Conservation (phyloP, 2,888 invertebrate genomes). For the Amblyjoppa fuscipennis region DNA sequence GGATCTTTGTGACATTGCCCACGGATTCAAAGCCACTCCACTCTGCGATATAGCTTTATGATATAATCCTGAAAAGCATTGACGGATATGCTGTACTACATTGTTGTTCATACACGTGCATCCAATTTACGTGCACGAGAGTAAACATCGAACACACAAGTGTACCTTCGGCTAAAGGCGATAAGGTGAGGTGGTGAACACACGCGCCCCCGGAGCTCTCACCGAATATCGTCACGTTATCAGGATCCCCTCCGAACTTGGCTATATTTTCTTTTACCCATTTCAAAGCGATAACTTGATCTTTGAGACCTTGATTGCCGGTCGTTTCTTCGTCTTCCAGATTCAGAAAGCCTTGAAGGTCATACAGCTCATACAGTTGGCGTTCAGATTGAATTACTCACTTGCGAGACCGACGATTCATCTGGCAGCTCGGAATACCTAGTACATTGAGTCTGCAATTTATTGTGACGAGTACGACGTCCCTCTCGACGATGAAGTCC, state of each 20-base stretch:
- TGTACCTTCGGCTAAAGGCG: slow-evolving; percentile 71
- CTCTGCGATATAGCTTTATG: slow-evolving; percentile 81
- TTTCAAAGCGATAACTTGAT: slow-evolving; percentile 74
- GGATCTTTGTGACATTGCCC: slow-evolving; percentile 68
- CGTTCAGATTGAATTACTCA: background rate
- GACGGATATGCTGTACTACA: background rate
- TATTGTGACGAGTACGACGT: slow-evolving; percentile 79
- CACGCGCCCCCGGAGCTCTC: slow-evolving; percentile 75
- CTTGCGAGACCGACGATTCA: background rate
- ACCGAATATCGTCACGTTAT: slow-evolving; percentile 76
- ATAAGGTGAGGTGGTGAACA: slow-evolving; percentile 71
- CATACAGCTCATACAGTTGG: background rate
- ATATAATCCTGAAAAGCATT: slow-evolving; percentile 76
- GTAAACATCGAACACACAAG: background rate
- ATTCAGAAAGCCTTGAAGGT: slow-evolving; percentile 64
- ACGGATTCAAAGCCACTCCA: slow-evolving; percentile 75
- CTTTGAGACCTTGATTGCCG: slow-evolving; percentile 77
- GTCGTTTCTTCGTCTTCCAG: slow-evolving; percentile 70
- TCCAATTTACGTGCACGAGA: background rate
- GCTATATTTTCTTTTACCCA: slow-evolving; percentile 75
- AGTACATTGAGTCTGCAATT: slow-evolving; percentile 80
- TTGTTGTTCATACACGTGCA: background rate
- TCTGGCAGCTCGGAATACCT: slow-evolving; percentile 69
- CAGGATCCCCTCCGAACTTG: slow-evolving; percentile 75
- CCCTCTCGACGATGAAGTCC: slow-evolving; percentile 78